Base-by-base conservation (phyloP, 2,113 vertebrate species). In the Chaetodon trifascialis region DNA sequence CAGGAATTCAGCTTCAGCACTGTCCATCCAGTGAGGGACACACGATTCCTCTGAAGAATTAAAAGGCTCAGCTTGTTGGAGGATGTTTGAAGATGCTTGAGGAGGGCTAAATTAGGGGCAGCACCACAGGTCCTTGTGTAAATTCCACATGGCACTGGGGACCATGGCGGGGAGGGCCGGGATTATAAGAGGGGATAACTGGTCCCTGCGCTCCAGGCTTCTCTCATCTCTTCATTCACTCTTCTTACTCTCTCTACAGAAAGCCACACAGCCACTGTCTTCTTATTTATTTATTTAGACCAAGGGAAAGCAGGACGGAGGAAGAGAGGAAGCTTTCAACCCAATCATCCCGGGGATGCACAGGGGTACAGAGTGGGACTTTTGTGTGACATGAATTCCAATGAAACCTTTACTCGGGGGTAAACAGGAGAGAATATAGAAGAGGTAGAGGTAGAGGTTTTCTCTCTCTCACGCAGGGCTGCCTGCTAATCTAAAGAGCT, bases 371-470 rank as follows among this genome's bases (percentile, higher is more conserved):
- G 86, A 89, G 88, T 85, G 89, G 92, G 87, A 92, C 89, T 89
- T 83, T 78, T 86, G 86, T 91, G 93, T 93, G 94, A 94, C 91
- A 87, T 88, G 89, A 94, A 94, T 94, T 91, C 90, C 92, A 92
- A 94, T 94, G 92, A 88, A 93, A 91, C 85, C 87, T 88, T 88
- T 86, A 86, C 88, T 84, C 77, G 49, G 78, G 86, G 59, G 86
- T 59, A 88, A 30, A 82, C 49, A 81, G 70, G 64, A 76, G 76
- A 52, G 51, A 84, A 90, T 86, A 90, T 58, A 89, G 86, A 86
- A 68, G 65, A 81, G 86, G 74, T 40, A 60, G 81, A 69, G 19
- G 75, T 81, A 73, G 77, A 84, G 78, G 70, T 73, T 85, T 84
- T 86, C 52, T 79, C 63, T 73, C 62, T 86, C 67, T 85, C 66